These are phyloP conservation scores for Rambutsinella grinnellia DNA, from an alignment of 2,888 invertebrate genomes.

Conservation along the genomic window DNA sequence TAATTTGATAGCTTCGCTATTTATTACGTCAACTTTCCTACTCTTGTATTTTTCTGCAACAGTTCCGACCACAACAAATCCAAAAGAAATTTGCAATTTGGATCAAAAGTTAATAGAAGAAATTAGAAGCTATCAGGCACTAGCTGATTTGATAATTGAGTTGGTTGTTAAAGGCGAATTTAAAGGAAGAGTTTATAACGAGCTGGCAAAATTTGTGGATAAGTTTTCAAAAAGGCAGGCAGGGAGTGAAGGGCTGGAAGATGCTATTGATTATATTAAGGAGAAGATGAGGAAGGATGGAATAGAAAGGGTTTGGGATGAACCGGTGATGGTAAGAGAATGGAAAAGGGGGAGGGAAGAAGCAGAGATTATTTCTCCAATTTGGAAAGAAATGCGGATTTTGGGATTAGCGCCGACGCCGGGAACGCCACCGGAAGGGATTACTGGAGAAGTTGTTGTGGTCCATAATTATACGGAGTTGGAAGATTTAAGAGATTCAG, in stretches of 20 bases:
- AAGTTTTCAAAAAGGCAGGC: constrained; percentile 69
- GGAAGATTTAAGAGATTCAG: constrained; percentile 14
- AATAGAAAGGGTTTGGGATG: constrained; percentile 69
- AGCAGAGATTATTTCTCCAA: constrained; percentile 25
- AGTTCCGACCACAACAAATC: too few species aligned
- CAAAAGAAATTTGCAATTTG: constrained; percentile 5
- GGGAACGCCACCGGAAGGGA: constrained; percentile 28
- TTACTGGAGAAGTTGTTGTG: constrained; percentile 35
- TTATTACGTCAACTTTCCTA: too few species aligned
- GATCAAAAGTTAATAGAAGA: constrained; percentile 70
- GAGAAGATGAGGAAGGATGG: constrained; percentile 66
- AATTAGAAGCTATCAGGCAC: constrained; percentile 73
- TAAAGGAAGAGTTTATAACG: constrained; percentile 70
- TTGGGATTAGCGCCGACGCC: constrained; percentile 37
- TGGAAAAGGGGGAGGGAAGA: constrained; percentile 60
- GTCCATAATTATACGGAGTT: constrained; percentile 37
- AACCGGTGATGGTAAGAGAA: constrained; percentile 67
- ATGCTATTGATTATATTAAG: constrained; percentile 69
- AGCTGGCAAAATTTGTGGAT: constrained; percentile 67
- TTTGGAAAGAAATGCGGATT: constrained; percentile 15
- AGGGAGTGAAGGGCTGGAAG: constrained; percentile 69
- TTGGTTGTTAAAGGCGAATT: constrained; percentile 73
- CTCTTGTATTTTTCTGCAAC: too few species aligned
- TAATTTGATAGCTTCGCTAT: too few species aligned
- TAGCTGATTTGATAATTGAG: constrained; percentile 72